phyloP scores from a whole-genome alignment of 2,888 invertebrate genomes.

The Cremastinae sp. region DNA sequence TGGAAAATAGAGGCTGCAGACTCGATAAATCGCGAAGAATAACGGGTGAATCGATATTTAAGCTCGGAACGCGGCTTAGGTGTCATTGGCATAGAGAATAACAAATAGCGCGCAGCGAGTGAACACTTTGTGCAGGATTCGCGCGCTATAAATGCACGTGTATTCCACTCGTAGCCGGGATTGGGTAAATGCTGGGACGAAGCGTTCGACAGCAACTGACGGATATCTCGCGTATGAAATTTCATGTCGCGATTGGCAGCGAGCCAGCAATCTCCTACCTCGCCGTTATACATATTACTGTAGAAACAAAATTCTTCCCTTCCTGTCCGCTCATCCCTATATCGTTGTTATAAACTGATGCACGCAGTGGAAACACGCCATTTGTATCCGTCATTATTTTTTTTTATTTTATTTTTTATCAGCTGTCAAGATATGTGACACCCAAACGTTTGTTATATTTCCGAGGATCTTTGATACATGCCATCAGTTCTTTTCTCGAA shows the following conservation, averaged over 20 bases:
- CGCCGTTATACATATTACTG: conserved; percentile 29
- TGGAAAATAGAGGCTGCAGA: no score
- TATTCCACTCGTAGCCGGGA: no score
- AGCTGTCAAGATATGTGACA: background rate
- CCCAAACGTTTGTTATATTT: conserved; percentile 16
- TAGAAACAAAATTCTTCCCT: conserved; percentile 11
- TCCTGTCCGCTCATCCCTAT: no score
- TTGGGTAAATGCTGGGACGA: conserved; percentile 66
- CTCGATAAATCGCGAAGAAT: no score
- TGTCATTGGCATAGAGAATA: conserved; percentile 8
- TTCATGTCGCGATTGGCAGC: conserved; percentile 67
- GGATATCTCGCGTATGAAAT: conserved; percentile 66
- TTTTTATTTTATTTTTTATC: conserved; percentile 10
- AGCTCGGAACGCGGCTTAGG: background rate
- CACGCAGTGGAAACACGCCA: conserved; percentile 2
- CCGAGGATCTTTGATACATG: conserved; percentile 1
- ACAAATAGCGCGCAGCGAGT: conserved; percentile 21
- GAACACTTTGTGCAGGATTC: conserved; percentile 1
- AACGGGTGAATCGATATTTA: conserved; percentile 3
- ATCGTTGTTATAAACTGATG: conserved; percentile 23
- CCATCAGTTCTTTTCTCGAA: background rate
- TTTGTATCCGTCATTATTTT: conserved; percentile 28
- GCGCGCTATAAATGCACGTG: conserved; percentile 41
- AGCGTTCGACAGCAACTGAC: conserved; percentile 68
- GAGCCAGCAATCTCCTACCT: conserved; percentile 64